Evolutionary conservation across 2,888 invertebrate genomes (phyloP).

Genomic region (Eupithecia exiguata): DNA sequence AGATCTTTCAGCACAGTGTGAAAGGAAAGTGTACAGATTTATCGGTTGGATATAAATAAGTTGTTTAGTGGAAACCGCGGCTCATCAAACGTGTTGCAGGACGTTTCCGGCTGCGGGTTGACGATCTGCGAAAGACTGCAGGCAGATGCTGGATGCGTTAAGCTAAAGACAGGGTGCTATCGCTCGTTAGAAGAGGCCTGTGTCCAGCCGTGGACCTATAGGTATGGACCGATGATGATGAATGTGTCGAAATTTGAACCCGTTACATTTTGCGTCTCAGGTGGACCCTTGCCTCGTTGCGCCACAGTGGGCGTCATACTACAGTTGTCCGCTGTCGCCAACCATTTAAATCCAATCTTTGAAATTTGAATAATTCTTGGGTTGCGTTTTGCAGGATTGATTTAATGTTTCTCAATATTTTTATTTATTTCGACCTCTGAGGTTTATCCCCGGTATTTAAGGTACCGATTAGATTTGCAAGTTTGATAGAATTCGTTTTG

Average conservation of each 20-base stretch:
- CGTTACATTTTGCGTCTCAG: background rate
- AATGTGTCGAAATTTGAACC: too few species aligned
- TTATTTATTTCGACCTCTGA: constrained; percentile 1
- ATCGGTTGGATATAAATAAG: too few species aligned
- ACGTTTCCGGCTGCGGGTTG: background rate
- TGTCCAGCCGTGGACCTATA: too few species aligned
- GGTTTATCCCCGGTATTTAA: constrained; percentile 4
- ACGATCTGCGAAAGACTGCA: background rate
- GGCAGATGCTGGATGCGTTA: too few species aligned
- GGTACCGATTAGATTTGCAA: constrained; percentile 38
- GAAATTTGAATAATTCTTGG: background rate
- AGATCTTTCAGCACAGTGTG: background rate
- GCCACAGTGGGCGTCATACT: background rate
- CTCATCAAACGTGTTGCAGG: background rate
- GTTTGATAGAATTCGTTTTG: constrained; percentile 45
- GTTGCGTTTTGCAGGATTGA: background rate
- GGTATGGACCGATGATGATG: background rate
- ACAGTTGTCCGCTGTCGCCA: background rate
- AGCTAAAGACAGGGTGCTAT: too few species aligned
- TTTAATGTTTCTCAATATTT: background rate
- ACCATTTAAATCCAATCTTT: background rate
- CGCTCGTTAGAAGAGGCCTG: too few species aligned
- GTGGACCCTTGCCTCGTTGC: background rate
- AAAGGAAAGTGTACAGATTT: too few species aligned
- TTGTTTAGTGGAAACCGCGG: background rate